These are phyloP conservation scores for Mizuhopecten yessoensis DNA, from an alignment of 1,140 invertebrate species.

Conservation along the genomic window DNA sequence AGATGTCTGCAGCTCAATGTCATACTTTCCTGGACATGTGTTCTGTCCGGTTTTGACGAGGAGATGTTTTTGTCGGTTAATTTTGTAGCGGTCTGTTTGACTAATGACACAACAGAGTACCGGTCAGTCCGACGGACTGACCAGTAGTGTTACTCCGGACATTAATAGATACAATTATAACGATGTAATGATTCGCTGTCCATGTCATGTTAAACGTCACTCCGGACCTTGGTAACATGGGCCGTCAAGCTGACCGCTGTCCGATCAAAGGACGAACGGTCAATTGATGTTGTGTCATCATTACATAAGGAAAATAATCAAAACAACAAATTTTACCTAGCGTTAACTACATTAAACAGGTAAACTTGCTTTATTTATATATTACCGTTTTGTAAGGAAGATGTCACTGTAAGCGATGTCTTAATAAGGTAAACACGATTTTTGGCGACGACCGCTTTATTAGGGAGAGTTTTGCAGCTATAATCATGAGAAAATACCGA, in stretches of 20 bases:
- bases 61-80: slow-evolving; percentile 6
- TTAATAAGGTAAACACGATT: too few species aligned
- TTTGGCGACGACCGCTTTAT: too few species aligned
- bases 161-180: slow-evolving; percentile 35
- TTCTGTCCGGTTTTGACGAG: slow-evolving; percentile 2
- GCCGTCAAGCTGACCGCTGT: background rate
- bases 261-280: background rate
- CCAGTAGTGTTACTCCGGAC: background rate
- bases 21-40: background rate
- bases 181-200: background rate
- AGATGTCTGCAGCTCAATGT: background rate
- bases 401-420: too few species aligned
- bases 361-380: too few species aligned
- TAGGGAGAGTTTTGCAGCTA: too few species aligned
- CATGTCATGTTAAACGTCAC: background rate
- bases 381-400: too few species aligned
- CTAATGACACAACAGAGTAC: slow-evolving; percentile 16
- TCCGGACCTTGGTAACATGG: background rate
- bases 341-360: too few species aligned
- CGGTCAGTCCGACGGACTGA: slow-evolving; percentile 3
- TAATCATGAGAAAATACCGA: too few species aligned
- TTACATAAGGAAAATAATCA: background rate
- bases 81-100: slow-evolving; percentile 26
- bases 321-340: background rate
- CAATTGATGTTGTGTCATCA: background rate